phyloP scores from a whole-genome alignment of 2,888 invertebrate genomes.

The Aplocera efformata region DNA sequence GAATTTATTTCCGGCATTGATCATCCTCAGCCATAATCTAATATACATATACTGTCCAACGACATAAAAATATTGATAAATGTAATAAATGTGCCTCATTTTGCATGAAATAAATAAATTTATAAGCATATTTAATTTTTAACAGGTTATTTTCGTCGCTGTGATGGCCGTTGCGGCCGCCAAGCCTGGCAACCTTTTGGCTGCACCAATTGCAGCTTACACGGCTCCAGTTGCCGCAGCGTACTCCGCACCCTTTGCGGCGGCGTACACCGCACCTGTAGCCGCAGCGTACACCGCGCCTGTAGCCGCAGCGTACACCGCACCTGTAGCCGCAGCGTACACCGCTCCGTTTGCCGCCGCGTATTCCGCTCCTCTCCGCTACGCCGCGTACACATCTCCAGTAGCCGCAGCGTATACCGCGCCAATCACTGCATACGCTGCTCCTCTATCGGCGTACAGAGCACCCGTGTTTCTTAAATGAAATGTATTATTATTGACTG shows the following conservation, averaged over 20 bases:
- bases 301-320: conserved; percentile 41
- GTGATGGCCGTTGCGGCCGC: conserved; percentile 61
- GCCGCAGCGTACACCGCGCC: conserved; percentile 44
- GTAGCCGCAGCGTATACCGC: conserved; percentile 43
- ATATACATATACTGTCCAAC: too few relatives aligned
- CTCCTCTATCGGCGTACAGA: conserved; percentile 37
- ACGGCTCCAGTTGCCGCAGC: conserved; percentile 40
- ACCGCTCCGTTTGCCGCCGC: conserved; percentile 42
- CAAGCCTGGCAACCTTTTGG: conserved; percentile 52
- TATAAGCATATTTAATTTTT: conserved; percentile 1
- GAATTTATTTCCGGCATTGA: too few relatives aligned
- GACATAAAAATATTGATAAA: too few relatives aligned
- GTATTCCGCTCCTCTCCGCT: conserved; percentile 34
- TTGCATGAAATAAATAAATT: too few relatives aligned
- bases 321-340: conserved; percentile 44
- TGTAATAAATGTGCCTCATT: too few relatives aligned
- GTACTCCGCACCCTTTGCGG: conserved; percentile 41
- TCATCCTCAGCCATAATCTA: too few relatives aligned
- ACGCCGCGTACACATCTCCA: background rate
- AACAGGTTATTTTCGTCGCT: conserved; percentile 59
- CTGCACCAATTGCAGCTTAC: conserved; percentile 36
- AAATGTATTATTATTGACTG: background rate
- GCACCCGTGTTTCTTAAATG: conserved; percentile 19
- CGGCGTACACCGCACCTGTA: conserved; percentile 44
- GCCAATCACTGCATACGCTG: conserved; percentile 47